Percentiles rank a stretch among this genome's conserved stretches.
Conservation (phyloP, 2,888 invertebrate species). For the Athalia rosae region DNA sequence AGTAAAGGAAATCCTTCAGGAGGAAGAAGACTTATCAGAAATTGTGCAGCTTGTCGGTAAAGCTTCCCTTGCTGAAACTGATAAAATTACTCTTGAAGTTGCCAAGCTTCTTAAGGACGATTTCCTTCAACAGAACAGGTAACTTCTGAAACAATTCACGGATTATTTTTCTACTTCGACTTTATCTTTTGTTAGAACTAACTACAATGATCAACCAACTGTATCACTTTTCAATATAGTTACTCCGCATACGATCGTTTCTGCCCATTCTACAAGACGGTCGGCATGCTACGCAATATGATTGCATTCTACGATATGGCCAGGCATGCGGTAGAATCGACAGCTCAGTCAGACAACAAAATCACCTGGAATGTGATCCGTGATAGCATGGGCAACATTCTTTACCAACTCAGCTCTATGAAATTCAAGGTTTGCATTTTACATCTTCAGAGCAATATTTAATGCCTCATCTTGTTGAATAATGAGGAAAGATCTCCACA, state of each 20-base stretch:
- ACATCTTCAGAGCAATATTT: constrained; percentile 17
- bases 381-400: constrained; percentile 96
- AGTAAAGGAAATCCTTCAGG: constrained; percentile 96
- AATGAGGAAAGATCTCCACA: background rate
- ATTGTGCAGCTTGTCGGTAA: constrained; percentile 99
- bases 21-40: constrained; percentile 99
- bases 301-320: constrained; percentile 99
- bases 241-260: constrained; percentile 96
- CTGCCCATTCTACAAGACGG: constrained; percentile 99
- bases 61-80: constrained; percentile 98
- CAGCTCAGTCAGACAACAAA: constrained; percentile 99
- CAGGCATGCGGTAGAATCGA: constrained; percentile 97
- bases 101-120: constrained; percentile 99
- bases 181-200: background rate
- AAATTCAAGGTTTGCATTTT: constrained; percentile 90
- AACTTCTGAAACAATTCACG: constrained; percentile 42
- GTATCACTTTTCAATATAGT: constrained; percentile 68
- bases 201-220: constrained; percentile 18
- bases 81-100: constrained; percentile 99
- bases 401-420: constrained; percentile 99
- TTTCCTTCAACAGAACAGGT: constrained; percentile 99
- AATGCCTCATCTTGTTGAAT: constrained; percentile 38
- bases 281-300: constrained; percentile 98
- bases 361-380: constrained; percentile 98
- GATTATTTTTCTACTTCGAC: background rate